phyloP scores from a whole-genome alignment of 2,113 vertebrate species.

The Sceloporus undulatus region DNA sequence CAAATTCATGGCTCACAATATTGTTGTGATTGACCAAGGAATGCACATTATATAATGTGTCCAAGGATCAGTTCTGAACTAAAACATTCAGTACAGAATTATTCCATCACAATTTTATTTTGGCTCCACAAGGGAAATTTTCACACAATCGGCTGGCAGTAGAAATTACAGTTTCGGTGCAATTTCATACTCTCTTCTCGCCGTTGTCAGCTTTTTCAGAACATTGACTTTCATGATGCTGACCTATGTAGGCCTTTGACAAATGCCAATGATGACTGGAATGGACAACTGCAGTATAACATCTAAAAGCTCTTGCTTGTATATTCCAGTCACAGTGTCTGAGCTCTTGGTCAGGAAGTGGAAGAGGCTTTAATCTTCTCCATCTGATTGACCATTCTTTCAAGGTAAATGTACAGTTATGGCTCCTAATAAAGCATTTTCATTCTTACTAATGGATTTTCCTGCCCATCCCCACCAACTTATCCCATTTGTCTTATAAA shows the following conservation, averaged over 20 bases:
- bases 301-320: slow-evolving; percentile 21
- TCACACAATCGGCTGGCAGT: background rate
- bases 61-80: background rate
- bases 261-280: slow-evolving; percentile 33
- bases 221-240: slow-evolving; percentile 46
- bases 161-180: background rate
- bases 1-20: background rate
- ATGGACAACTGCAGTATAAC: slow-evolving; percentile 32
- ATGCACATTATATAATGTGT: background rate
- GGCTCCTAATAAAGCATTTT: background rate
- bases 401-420: slow-evolving; percentile 9
- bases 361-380: slow-evolving; percentile 35
- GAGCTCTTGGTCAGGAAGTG: slow-evolving; percentile 18
- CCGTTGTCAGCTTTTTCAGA: slow-evolving; percentile 35
- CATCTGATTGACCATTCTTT: slow-evolving; percentile 7
- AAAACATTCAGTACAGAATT: background rate
- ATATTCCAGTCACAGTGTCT: slow-evolving; percentile 26
- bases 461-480: background rate
- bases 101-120: slow-evolving; percentile 10
- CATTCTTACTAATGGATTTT: background rate
- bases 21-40: background rate
- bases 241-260: slow-evolving; percentile 39
- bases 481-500: background rate
- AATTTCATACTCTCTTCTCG: slow-evolving; percentile 21
- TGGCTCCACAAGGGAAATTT: background rate